phyloP scores from a whole-genome alignment of 2,113 vertebrate species.

The Thymallus thymallus region DNA sequence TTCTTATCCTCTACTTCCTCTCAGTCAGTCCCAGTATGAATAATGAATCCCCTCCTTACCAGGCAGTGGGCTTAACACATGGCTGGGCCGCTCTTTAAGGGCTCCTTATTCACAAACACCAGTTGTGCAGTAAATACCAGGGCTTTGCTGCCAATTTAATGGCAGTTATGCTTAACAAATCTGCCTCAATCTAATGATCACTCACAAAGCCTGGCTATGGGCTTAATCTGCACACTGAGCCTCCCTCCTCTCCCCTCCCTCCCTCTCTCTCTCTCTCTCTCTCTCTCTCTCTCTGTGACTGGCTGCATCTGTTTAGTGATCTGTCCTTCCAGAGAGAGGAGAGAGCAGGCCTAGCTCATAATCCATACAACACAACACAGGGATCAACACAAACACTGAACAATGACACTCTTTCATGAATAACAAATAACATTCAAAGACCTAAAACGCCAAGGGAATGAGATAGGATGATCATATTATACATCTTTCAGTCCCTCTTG shows the following conservation, averaged over 20 bases:
- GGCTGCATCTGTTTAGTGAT: conserved; percentile 64
- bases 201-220: conserved; percentile 63
- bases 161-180: conserved; percentile 75
- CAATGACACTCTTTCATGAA: conserved; percentile 66
- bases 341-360: conserved; percentile 63
- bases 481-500: conserved; percentile 37
- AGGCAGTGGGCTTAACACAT: conserved; percentile 64
- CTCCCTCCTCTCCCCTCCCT: conserved; percentile 19
- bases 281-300: conserved; percentile 41
- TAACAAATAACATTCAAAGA: conserved; percentile 62
- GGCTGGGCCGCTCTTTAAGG: conserved; percentile 63
- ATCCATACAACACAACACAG: conserved; percentile 62
- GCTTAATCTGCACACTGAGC: conserved; percentile 67
- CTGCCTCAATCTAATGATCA: conserved; percentile 71
- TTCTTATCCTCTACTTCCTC: conserved; percentile 75
- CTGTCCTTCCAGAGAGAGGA: conserved; percentile 65
- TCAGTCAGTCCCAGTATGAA: conserved; percentile 68
- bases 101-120: conserved; percentile 72
- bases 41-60: conserved; percentile 67
- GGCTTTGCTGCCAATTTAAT: conserved; percentile 74
- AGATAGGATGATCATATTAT: conserved; percentile 38
- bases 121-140: conserved; percentile 67
- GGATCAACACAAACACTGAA: conserved; percentile 67
- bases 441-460: conserved; percentile 48
- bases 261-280: not conserved